Evolutionary conservation across 2,113 vertebrate species (phyloP).

Genomic region (Megaceryle torquata): DNA sequence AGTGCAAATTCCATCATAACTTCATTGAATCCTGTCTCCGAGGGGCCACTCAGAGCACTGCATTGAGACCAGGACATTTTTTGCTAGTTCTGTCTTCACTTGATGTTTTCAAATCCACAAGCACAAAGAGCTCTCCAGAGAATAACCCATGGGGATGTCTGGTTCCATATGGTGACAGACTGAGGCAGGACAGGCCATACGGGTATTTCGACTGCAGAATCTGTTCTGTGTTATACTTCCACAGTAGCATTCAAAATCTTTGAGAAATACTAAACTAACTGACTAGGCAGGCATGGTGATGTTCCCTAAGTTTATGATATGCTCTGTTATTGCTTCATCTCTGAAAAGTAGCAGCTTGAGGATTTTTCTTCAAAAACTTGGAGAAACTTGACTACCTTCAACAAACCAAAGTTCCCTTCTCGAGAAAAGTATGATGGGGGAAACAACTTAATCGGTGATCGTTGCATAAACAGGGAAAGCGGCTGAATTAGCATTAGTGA

Average conservation of each 20-base stretch:
- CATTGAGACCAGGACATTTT: background rate
- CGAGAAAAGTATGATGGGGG: background rate
- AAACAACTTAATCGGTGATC: background rate
- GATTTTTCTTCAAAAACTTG: background rate
- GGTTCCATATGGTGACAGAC: fast-evolving
- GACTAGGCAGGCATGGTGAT: background rate
- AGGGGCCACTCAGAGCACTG: fast-evolving
- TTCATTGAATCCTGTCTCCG: background rate
- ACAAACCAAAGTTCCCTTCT: background rate
- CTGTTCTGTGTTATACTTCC: background rate
- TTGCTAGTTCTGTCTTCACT: background rate
- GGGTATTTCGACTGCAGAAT: background rate
- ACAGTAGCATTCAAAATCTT: background rate
- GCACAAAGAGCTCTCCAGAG: background rate
- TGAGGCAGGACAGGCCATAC: background rate
- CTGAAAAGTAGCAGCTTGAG: background rate
- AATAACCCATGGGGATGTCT: fast-evolving
- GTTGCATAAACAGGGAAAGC: conserved; percentile 13
- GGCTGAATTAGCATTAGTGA: background rate
- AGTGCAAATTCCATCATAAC: background rate
- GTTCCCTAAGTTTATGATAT: background rate
- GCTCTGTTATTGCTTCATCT: background rate
- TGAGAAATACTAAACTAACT: background rate
- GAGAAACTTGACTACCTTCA: background rate
- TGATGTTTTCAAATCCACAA: background rate